Conservation (phyloP, 2,888 invertebrate genomes). For the Eulithis prunata region DNA sequence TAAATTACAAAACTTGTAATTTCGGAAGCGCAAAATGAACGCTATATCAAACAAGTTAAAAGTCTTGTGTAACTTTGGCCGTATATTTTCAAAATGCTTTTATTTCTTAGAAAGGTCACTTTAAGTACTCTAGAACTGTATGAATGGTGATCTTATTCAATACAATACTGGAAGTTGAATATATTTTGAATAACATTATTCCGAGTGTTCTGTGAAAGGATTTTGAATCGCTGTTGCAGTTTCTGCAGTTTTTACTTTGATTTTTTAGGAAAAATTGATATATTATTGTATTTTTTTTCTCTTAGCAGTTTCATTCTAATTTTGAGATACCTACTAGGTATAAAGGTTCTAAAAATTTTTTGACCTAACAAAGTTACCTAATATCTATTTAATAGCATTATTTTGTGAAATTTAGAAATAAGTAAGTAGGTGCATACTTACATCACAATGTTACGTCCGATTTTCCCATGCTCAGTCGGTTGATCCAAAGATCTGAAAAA, state of each 20-base stretch:
- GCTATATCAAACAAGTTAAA: constrained; percentile 2
- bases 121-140: constrained; percentile 49
- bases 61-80: not conserved
- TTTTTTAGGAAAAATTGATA: constrained; percentile 4
- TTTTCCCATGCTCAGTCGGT: constrained; percentile 53
- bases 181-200: constrained; percentile 69
- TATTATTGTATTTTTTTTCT: too few species aligned
- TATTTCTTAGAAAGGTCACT: constrained; percentile 49
- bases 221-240: constrained; percentile 61
- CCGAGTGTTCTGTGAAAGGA: constrained; percentile 63
- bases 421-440: constrained; percentile 41
- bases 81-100: constrained; percentile 21
- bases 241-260: constrained; percentile 10
- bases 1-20: not conserved
- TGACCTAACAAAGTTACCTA: too few species aligned
- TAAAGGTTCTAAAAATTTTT: too few species aligned
- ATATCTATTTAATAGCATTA: too few species aligned
- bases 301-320: too few species aligned
- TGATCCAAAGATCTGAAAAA: constrained; percentile 62
- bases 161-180: constrained; percentile 60
- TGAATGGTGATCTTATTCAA: constrained; percentile 67
- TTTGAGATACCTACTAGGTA: too few species aligned
- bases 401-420: too few species aligned
- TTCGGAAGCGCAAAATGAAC: not conserved
- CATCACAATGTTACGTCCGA: constrained; percentile 60